Evolutionary conservation across 1,140 invertebrate genomes (phyloP).

Genomic region (Bradysia coprophila): DNA sequence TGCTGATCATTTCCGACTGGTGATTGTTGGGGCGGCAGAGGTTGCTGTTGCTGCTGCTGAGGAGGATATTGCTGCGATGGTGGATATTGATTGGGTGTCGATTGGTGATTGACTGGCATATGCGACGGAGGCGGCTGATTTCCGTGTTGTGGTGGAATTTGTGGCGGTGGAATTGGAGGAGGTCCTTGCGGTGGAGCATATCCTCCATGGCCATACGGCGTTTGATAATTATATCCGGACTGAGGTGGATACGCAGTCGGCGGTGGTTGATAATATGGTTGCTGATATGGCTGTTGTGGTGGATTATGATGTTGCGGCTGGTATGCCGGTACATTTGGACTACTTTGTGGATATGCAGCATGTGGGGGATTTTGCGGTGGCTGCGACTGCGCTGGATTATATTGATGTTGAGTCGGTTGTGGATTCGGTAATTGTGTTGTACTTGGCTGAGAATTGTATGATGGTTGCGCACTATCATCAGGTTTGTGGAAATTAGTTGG

Average conservation of each 20-base stretch:
- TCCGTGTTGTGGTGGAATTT: background rate
- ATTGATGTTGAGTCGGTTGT: background rate
- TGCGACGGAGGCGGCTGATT: too few relatives aligned
- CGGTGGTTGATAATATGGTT: background rate
- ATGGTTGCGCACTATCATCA: background rate
- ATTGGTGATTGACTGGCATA: too few relatives aligned
- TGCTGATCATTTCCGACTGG: too few relatives aligned
- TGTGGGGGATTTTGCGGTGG: too few relatives aligned
- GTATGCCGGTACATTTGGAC: background rate
- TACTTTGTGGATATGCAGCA: background rate
- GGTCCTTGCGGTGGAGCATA: background rate
- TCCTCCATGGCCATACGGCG: background rate
- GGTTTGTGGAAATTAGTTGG: constrained; percentile 1
- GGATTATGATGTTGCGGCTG: background rate
- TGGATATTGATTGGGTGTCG: too few relatives aligned
- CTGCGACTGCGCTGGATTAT: too few relatives aligned
- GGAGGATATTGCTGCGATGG: too few relatives aligned
- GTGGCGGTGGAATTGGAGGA: background rate
- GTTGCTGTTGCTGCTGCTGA: too few relatives aligned
- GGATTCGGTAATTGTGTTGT: background rate
- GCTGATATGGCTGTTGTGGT: background rate
- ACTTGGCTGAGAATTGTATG: background rate
- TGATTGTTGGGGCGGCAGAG: too few relatives aligned
- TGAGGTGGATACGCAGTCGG: background rate
- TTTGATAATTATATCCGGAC: background rate